Conservation (phyloP, 1,140 invertebrate species). For the Philaenus spumarius region DNA sequence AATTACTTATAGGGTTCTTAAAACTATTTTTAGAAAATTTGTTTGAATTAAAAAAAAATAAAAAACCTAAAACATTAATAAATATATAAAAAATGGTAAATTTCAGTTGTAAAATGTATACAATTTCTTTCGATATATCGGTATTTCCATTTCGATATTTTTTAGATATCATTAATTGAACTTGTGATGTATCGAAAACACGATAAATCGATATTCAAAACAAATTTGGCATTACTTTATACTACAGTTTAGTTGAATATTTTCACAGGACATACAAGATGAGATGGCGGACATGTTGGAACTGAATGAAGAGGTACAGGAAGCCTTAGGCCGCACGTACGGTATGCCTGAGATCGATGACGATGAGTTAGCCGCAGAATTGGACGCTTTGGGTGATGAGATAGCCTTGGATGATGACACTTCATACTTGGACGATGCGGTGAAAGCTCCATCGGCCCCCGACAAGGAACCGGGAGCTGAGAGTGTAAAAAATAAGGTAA, state of each 20-base stretch:
- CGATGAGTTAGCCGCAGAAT: slow-evolving; percentile 93
- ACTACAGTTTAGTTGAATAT: background rate
- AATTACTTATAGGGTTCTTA: too few species aligned
- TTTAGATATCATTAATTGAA: too few species aligned
- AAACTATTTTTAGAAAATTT: too few species aligned
- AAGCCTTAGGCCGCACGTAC: slow-evolving; percentile 90
- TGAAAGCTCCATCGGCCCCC: slow-evolving; percentile 80
- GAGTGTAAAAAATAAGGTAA: slow-evolving; percentile 46
- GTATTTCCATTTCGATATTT: too few species aligned
- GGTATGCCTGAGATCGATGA: slow-evolving; percentile 98
- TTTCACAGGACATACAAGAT: slow-evolving; percentile 86
- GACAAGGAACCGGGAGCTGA: slow-evolving; percentile 80
- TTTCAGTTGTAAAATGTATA: too few species aligned
- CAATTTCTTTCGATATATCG: too few species aligned
- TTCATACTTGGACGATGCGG: slow-evolving; percentile 91
- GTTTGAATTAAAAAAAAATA: too few species aligned
- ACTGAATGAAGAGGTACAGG: slow-evolving; percentile 97
- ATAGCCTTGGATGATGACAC: slow-evolving; percentile 89
- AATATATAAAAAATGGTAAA: too few species aligned
- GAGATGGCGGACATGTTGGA: slow-evolving; percentile 97
- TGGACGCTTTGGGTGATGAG: slow-evolving; percentile 95
- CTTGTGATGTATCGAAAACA: too few species aligned
- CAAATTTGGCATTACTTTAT: too few species aligned
- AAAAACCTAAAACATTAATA: too few species aligned
- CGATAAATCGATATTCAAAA: too few species aligned